Conservation (phyloP, 2,113 vertebrate genomes). For the Maccullochella peelii region DNA sequence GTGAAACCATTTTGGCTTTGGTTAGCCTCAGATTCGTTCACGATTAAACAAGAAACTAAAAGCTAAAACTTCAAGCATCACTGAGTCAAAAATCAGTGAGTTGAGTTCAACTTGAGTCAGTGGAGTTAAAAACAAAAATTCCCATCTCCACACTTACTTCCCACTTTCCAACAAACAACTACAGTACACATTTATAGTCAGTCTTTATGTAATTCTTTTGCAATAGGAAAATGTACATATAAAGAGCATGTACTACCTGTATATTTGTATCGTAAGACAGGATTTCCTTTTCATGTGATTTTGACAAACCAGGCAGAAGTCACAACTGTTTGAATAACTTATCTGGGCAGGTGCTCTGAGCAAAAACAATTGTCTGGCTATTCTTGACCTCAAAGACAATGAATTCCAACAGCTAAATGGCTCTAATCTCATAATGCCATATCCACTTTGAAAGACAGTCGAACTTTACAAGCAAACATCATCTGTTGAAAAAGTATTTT, state of each 20-base stretch:
- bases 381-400: not conserved
- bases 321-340: not conserved
- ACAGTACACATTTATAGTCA: not conserved
- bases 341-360: not conserved
- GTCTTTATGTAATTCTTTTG: not conserved
- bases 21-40: not conserved
- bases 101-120: not conserved
- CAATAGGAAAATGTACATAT: not conserved
- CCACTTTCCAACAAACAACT: not conserved
- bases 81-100: not conserved
- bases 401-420: not conserved
- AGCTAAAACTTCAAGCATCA: not conserved
- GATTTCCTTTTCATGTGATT: not conserved
- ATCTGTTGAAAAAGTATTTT: constrained; percentile 20
- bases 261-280: constrained; percentile 9
- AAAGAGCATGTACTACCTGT: not conserved
- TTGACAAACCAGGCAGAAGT: not conserved
- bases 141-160: not conserved
- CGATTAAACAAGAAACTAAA: not conserved
- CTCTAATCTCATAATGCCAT: constrained; percentile 7
- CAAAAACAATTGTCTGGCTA: too few relatives aligned
- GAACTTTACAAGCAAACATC: constrained; percentile 23
- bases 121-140: not conserved
- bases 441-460: constrained; percentile 16
- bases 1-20: not conserved